Conservation (phyloP, 2,113 vertebrate species). For the Columbina picui region DNA sequence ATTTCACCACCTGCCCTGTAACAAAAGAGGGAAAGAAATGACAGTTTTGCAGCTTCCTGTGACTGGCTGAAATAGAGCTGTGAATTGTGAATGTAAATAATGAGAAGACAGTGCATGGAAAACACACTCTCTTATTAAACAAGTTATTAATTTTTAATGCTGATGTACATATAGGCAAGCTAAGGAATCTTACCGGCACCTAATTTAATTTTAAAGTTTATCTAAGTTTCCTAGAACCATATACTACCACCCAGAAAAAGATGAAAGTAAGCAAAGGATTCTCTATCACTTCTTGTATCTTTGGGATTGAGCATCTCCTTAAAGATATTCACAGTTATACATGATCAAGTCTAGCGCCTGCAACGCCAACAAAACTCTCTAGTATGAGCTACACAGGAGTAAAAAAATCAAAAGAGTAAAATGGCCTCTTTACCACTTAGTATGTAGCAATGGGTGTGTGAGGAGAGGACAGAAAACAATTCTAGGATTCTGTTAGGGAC, state of each 20-base stretch:
- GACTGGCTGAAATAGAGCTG: neutral
- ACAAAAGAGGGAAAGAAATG: neutral
- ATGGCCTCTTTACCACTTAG: neutral
- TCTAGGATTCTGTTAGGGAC: no score
- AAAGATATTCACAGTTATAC: neutral
- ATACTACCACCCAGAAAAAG: neutral
- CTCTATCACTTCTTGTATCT: neutral
- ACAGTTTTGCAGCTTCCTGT: neutral
- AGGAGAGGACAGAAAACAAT: neutral
- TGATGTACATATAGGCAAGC: neutral
- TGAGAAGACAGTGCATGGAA: neutral
- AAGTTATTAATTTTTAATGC: neutral
- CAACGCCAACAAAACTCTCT: neutral
- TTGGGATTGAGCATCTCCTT: neutral
- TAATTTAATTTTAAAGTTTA: neutral
- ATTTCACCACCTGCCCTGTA: neutral
- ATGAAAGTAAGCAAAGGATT: neutral
- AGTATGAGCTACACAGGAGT: neutral
- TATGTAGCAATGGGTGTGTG: neutral
- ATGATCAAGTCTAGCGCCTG: neutral
- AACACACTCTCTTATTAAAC: neutral
- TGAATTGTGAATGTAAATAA: neutral
- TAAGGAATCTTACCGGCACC: neutral
- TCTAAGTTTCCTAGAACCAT: neutral
- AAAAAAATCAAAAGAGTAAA: neutral